Evolutionary conservation across 2,888 invertebrate genomes (phyloP).

Genomic region (Dione juno): DNA sequence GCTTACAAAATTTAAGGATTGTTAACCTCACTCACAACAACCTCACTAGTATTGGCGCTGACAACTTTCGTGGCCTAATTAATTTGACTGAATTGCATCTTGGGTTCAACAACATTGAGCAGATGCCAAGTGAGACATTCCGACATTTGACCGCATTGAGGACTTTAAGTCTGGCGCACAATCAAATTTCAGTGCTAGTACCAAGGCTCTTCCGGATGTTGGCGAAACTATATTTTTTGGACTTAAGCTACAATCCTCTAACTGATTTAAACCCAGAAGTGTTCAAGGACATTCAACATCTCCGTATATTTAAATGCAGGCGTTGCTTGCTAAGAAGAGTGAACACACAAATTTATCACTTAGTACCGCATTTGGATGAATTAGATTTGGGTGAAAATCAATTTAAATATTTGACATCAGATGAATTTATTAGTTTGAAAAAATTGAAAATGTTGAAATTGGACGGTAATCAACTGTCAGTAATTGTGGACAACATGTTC

Average conservation of each 20-base stretch:
- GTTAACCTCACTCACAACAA: constrained; percentile 90
- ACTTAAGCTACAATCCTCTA: constrained; percentile 89
- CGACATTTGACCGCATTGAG: constrained; percentile 88
- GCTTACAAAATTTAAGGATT: constrained; percentile 84
- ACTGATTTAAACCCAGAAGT: constrained; percentile 90
- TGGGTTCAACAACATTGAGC: constrained; percentile 88
- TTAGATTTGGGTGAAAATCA: constrained; percentile 90
- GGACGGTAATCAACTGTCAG: constrained; percentile 90
- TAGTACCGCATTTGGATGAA: constrained; percentile 87
- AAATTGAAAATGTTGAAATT: constrained; percentile 85
- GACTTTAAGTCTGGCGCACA: constrained; percentile 86
- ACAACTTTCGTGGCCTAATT: constrained; percentile 90
- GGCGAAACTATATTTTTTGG: constrained; percentile 87
- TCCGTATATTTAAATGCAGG: constrained; percentile 88
- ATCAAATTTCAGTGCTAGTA: constrained; percentile 86
- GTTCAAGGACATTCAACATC: constrained; percentile 89
- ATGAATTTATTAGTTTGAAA: constrained; percentile 88
- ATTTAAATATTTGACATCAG: constrained; percentile 88
- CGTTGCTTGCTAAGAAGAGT: constrained; percentile 88
- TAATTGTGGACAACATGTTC: constrained; percentile 89
- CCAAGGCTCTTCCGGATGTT: constrained; percentile 90
- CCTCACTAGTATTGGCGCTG: constrained; percentile 86
- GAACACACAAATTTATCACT: constrained; percentile 91
- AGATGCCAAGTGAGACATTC: constrained; percentile 90
- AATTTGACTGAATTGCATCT: constrained; percentile 88